Evolutionary conservation across 2,113 vertebrate genomes (phyloP).

Genomic region (Turnix velox): DNA sequence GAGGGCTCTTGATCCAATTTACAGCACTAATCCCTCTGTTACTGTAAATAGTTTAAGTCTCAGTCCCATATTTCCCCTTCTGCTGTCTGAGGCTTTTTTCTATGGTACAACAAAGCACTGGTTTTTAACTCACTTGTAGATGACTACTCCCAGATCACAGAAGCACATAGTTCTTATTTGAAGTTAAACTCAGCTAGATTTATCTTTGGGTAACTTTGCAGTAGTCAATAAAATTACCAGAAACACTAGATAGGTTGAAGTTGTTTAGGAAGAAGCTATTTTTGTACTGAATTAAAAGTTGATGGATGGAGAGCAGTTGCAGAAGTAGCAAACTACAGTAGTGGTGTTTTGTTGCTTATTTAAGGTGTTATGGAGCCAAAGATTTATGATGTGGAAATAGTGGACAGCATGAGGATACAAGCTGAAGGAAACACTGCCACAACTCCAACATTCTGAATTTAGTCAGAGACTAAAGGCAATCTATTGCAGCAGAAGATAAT

Average conservation of each 20-base stretch:
- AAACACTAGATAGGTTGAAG: neutral
- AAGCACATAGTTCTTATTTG: neutral
- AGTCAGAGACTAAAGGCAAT: neutral
- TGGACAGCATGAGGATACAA: neutral
- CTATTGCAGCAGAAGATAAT: neutral
- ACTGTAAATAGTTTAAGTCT: neutral
- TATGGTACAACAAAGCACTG: neutral
- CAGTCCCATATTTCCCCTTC: neutral
- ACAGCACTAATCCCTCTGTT: neutral
- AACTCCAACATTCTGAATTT: neutral
- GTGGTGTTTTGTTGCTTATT: constrained; percentile 7
- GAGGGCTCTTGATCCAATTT: neutral
- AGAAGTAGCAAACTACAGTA: neutral
- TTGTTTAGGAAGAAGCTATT: constrained; percentile 5
- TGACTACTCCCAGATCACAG: constrained; percentile 34
- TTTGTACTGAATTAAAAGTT: constrained; percentile 40
- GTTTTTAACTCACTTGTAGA: constrained; percentile 44
- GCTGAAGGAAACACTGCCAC: neutral
- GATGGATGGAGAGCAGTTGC: constrained; percentile 11
- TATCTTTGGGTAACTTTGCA: neutral
- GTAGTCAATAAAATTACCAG: neutral
- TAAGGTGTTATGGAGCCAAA: constrained; percentile 37
- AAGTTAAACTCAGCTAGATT: neutral
- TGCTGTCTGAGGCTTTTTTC: neutral
- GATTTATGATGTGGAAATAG: neutral